Evolutionary conservation across 2,113 vertebrate genomes (phyloP), one percentile per base, ranked within the genome.

Genomic region (Festucalex cinctus): DNA sequence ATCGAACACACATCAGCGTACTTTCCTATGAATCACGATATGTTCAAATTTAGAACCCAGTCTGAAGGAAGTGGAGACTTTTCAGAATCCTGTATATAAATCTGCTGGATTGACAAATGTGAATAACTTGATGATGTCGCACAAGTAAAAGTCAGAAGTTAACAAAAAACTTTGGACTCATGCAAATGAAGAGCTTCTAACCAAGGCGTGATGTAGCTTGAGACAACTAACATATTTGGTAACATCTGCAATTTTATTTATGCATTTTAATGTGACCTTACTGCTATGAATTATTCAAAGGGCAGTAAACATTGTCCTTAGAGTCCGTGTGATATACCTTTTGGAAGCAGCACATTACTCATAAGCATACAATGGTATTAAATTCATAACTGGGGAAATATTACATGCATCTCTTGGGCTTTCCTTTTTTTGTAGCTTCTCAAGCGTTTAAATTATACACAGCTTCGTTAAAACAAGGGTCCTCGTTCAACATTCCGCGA

Each of bases 41-140:
- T 74, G 63, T 81, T 83, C 71, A 82, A 87, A 85, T 85, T 86
- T 89, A 89, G 86, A 84, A 71, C 58, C 75, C 79, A 74, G 74
- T 77, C 79, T 77, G 77, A 22, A 73, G 69, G 75, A 53, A 77
- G 74, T 69, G 69, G 70, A 41, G 8, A 41, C 12, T 3, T 41
- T 13, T 13, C 10, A 41, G 13, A 16, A 44, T 44, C 4, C 43
- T 16, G 4, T 16, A 12, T 16, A 9, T 9, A 48, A 48, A 7
- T 24, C 26, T 54, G 9, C 51, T 24, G 51, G 51, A 26, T 26
- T 2, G 22, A 54, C 51, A 51, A 9, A 22, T 22, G 5, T 51
- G n/a, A 51, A 51, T 22, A 22, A 12, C 24, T 22, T 53, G 8
- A 9, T 14, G 51, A 20, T 16, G 51, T 1, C 26, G 51, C 32